These are phyloP conservation scores for Lampris incognitus DNA, from an alignment of 2,113 vertebrate species.

Conservation along the genomic window DNA sequence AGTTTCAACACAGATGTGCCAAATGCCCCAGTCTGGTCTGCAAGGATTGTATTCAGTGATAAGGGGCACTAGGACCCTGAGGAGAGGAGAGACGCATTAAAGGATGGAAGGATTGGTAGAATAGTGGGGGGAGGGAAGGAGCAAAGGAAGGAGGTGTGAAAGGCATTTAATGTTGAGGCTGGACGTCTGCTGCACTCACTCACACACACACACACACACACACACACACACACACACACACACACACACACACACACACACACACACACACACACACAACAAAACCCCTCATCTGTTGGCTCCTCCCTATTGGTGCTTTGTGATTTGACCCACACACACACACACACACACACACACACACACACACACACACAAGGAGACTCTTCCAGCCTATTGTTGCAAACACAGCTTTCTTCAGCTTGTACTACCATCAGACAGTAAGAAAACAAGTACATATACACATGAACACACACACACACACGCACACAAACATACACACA, in stretches of 20 bases:
- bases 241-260: background rate
- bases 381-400: background rate
- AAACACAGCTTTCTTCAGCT: background rate
- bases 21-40: no score
- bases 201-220: background rate
- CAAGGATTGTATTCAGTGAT: background rate
- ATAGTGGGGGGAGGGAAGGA: background rate
- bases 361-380: background rate
- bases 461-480: conserved; percentile 22
- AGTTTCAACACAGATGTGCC: no score
- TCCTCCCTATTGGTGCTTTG: background rate
- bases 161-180: conserved; percentile 12
- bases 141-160: background rate
- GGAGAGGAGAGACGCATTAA: background rate
- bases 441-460: conserved; percentile 11
- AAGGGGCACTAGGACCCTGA: conserved; percentile 41
- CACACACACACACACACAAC: background rate
- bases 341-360: background rate
- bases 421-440: background rate
- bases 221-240: background rate
- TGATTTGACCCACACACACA: background rate
- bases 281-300: no score
- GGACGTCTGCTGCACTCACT: background rate
- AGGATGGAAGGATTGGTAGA: background rate
- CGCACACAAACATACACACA: conserved; percentile 18